Percentiles rank a stretch among this genome's conserved stretches.
Conservation (phyloP, 2,888 invertebrate genomes). For the Diloba caeruleocephala region DNA sequence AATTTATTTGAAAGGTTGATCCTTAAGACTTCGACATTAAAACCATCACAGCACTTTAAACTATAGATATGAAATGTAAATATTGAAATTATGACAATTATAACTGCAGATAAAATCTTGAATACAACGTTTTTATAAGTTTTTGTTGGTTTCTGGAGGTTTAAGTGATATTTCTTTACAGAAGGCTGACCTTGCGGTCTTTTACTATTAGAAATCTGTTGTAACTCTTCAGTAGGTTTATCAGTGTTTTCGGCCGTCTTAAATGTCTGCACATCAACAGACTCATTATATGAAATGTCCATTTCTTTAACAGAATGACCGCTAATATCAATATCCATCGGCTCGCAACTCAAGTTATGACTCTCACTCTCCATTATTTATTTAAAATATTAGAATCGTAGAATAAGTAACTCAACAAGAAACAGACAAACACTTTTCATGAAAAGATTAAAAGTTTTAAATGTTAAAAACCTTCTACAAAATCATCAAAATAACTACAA, state of each 20-base stretch:
- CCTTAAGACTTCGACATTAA: slow-evolving; percentile 61
- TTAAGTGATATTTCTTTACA: slow-evolving; percentile 66
- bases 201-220: slow-evolving; percentile 1
- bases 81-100: slow-evolving; percentile 61
- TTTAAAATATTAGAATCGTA: neutral
- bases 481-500: too few species aligned
- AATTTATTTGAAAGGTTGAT: slow-evolving; percentile 63
- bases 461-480: too few species aligned
- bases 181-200: slow-evolving; percentile 17
- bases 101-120: slow-evolving; percentile 42
- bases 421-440: too few species aligned
- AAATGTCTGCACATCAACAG: slow-evolving; percentile 19
- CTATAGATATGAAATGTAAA: slow-evolving; percentile 60
- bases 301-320: slow-evolving; percentile 69
- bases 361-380: slow-evolving; percentile 53
- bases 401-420: neutral
- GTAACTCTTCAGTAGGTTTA: neutral
- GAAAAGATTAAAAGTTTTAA: too few species aligned
- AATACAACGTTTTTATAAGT: slow-evolving; percentile 24
- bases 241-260: slow-evolving; percentile 12
- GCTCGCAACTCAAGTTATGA: slow-evolving; percentile 70
- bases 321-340: slow-evolving; percentile 83
- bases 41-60: slow-evolving; percentile 68
- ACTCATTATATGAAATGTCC: slow-evolving; percentile 71
- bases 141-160: slow-evolving; percentile 49